Evolutionary conservation across 2,888 invertebrate genomes (phyloP).

Genomic region (Leucania comma): DNA sequence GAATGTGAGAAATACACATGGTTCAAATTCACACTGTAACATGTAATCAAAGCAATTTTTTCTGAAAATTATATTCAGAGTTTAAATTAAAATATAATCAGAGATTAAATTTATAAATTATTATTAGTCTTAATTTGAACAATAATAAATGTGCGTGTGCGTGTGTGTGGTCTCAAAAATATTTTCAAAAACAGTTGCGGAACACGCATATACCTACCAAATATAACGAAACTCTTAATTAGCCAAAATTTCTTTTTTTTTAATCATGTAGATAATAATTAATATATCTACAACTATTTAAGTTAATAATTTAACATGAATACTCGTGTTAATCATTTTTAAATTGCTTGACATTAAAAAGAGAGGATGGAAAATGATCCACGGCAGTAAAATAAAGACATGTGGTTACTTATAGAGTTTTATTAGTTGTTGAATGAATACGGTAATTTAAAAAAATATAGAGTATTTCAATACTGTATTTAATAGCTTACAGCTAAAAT

Average conservation of each 20-base stretch:
- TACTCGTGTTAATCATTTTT: slow-evolving; percentile 5
- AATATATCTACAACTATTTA: neutral
- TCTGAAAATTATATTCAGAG: too few relatives aligned
- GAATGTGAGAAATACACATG: too few relatives aligned
- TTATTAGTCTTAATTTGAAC: too few relatives aligned
- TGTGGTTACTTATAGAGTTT: neutral
- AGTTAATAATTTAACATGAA: neutral
- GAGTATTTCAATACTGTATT: neutral
- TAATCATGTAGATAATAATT: slow-evolving; percentile 5
- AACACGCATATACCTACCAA: neutral
- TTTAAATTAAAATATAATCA: too few relatives aligned
- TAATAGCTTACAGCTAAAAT: slow-evolving; percentile 14
- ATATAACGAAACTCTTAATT: neutral
- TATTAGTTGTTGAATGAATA: slow-evolving; percentile 7
- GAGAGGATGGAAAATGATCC: neutral
- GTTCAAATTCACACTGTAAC: too few relatives aligned
- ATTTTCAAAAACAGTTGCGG: neutral
- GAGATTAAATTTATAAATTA: too few relatives aligned
- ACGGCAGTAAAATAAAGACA: neutral
- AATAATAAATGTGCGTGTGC: too few relatives aligned
- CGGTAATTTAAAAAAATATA: slow-evolving; percentile 15
- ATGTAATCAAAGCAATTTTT: too few relatives aligned
- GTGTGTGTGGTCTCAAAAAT: neutral
- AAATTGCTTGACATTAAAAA: slow-evolving; percentile 7
- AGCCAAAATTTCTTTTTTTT: neutral